These are phyloP conservation scores for Oncorhynchus mykiss DNA, from an alignment of 2,113 vertebrate genomes.

Conservation along the genomic window DNA sequence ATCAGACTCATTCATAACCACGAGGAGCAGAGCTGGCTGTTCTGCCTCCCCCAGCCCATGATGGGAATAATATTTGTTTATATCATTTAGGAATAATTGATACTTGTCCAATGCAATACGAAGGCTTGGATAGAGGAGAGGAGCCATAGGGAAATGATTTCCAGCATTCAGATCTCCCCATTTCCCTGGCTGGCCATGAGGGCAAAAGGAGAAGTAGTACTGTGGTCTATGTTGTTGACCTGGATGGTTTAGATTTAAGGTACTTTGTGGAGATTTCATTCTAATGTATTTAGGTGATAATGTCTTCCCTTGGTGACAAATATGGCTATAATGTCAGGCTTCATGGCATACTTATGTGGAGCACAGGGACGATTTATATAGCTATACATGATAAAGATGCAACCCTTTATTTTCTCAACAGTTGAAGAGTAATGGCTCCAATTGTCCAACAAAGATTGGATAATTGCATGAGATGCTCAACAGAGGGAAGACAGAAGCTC, in stretches of 20 bases:
- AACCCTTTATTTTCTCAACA: not conserved
- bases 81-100: constrained; percentile 72
- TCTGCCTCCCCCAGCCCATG: constrained; percentile 54
- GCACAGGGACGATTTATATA: not conserved
- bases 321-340: not conserved
- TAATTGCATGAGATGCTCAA: constrained; percentile 45
- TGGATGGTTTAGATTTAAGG: not conserved
- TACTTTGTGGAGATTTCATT: not conserved
- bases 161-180: not conserved
- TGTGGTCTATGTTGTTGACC: not conserved
- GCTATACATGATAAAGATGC: not conserved
- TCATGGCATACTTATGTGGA: not conserved
- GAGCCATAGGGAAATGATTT: not conserved
- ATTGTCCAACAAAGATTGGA: constrained; percentile 29
- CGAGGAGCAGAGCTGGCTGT: constrained; percentile 15
- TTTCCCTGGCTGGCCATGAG: not conserved
- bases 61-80: constrained; percentile 78
- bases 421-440: constrained; percentile 19
- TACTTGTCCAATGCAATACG: constrained; percentile 25
- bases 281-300: not conserved
- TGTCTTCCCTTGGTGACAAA: not conserved
- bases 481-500: constrained; percentile 52
- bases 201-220: not conserved
- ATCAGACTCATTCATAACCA: constrained; percentile 67
- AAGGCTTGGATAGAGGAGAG: not conserved